A percentile compares a stretch with the other conserved stretches of the same genome.
These are phyloP conservation scores for Allophyes oxyacanthae DNA, from an alignment of 2,888 invertebrate species.

Conservation along the genomic window DNA sequence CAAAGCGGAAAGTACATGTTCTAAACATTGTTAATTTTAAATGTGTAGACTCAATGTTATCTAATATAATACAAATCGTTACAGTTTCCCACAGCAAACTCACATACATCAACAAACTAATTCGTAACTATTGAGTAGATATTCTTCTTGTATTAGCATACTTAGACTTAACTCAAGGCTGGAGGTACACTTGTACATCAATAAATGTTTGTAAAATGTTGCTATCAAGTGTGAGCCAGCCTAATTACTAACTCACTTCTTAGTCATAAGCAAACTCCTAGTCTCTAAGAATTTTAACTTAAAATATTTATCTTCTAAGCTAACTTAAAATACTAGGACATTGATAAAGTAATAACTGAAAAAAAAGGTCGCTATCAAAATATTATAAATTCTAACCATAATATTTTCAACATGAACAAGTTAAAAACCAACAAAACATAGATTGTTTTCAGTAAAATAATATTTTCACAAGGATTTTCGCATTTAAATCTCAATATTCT, in stretches of 20 bases:
- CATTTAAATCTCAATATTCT: no score
- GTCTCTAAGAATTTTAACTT: slow-evolving; percentile 54
- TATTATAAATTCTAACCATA: slow-evolving; percentile 2
- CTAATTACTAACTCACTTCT: slow-evolving; percentile 49
- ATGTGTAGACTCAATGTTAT: background rate
- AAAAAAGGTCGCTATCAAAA: background rate
- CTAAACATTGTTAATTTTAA: slow-evolving; percentile 4
- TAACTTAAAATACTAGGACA: slow-evolving; percentile 21
- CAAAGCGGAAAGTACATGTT: slow-evolving; percentile 3
- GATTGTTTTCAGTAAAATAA: no score
- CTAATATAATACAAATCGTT: background rate
- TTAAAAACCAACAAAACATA: background rate
- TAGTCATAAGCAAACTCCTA: slow-evolving; percentile 50
- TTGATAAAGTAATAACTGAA: slow-evolving; percentile 12
- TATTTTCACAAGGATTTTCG: no score
- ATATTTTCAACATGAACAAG: slow-evolving; percentile 1
- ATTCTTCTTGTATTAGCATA: slow-evolving; percentile 27
- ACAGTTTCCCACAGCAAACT: background rate
- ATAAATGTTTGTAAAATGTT: background rate
- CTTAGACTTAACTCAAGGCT: slow-evolving; percentile 12
- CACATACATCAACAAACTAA: background rate
- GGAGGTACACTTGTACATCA: background rate
- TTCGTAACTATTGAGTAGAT: slow-evolving; percentile 9
- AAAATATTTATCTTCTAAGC: slow-evolving; percentile 30
- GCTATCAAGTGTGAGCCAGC: slow-evolving; percentile 5